phyloP scores from a whole-genome alignment of 2,797 vertebrate genomes.

The Phataginus tetradactyla region DNA sequence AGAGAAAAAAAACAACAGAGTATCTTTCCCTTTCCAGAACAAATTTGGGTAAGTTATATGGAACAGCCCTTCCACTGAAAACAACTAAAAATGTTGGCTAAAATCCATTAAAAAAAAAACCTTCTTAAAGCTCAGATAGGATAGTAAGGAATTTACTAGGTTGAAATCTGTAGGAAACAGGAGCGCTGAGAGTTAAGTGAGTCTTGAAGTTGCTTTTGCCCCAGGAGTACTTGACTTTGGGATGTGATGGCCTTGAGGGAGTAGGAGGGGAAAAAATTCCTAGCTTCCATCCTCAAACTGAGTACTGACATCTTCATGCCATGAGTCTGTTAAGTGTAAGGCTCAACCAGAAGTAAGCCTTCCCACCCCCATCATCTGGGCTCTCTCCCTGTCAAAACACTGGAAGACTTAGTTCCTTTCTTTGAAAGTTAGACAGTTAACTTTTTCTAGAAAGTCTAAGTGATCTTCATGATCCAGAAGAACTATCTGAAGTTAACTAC shows the following conservation, averaged over 20 bases:
- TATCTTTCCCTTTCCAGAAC: neutral
- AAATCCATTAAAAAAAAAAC: neutral
- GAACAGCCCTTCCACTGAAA: neutral
- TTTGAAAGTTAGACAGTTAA: no score
- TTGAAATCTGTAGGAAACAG: neutral
- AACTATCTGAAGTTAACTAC: neutral
- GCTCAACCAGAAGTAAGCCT: neutral
- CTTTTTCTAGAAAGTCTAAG: slow-evolving; percentile 17
- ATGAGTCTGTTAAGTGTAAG: neutral
- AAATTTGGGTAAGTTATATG: neutral
- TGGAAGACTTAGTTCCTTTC: neutral
- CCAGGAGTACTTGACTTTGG: neutral
- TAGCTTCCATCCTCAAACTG: neutral
- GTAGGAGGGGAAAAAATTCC: neutral
- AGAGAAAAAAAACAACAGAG: neutral
- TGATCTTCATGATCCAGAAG: neutral
- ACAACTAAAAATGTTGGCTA: neutral
- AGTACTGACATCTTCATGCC: neutral
- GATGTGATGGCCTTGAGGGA: neutral
- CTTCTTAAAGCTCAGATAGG: neutral
- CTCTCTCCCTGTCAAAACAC: neutral
- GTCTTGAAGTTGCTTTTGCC: neutral
- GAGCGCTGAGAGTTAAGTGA: neutral
- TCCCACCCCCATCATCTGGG: neutral
- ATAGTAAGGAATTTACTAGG: neutral